A percentile compares a stretch with the other conserved stretches of the same genome.
Conservation (phyloP, 2,888 invertebrate species). For the Drosophila flavopinicola region DNA sequence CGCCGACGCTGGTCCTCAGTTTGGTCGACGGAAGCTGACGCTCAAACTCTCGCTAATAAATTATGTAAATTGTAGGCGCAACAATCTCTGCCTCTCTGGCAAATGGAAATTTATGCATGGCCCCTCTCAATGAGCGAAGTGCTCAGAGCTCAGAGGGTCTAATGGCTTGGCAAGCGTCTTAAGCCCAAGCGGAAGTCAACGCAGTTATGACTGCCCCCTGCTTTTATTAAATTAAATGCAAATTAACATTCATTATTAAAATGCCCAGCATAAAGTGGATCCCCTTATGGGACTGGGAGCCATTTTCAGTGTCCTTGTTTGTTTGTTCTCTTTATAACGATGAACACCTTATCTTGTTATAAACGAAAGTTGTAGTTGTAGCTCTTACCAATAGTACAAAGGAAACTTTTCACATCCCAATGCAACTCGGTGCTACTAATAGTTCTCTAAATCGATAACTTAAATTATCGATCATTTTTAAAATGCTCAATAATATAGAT, state of each 20-base stretch:
- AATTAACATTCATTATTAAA: constrained; percentile 62
- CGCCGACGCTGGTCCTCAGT: constrained; percentile 26
- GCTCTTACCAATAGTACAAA: too few species aligned
- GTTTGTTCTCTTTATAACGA: not conserved
- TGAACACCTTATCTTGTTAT: too few species aligned
- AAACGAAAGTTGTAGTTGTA: too few species aligned
- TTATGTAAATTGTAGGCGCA: constrained; percentile 77
- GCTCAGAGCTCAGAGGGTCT: constrained; percentile 20
- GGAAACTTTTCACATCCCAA: too few species aligned
- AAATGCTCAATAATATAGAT: too few species aligned
- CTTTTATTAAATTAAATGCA: constrained; percentile 65
- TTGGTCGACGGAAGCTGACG: constrained; percentile 68
- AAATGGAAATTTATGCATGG: constrained; percentile 66
- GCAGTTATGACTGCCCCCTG: constrained; percentile 53
- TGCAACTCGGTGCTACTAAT: too few species aligned
- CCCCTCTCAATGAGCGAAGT: constrained; percentile 21
- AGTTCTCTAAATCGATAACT: too few species aligned
- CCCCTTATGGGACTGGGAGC: not conserved
- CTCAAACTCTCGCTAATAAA: constrained; percentile 77
- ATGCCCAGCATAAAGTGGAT: constrained; percentile 25
- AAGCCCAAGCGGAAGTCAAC: constrained; percentile 61
- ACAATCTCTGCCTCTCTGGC: constrained; percentile 42
- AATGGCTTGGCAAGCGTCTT: constrained; percentile 61
- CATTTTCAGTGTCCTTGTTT: not conserved
- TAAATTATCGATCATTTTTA: too few species aligned